Evolutionary conservation across 2,113 vertebrate genomes (phyloP).

Genomic region (Erythrocercus mccallii): DNA sequence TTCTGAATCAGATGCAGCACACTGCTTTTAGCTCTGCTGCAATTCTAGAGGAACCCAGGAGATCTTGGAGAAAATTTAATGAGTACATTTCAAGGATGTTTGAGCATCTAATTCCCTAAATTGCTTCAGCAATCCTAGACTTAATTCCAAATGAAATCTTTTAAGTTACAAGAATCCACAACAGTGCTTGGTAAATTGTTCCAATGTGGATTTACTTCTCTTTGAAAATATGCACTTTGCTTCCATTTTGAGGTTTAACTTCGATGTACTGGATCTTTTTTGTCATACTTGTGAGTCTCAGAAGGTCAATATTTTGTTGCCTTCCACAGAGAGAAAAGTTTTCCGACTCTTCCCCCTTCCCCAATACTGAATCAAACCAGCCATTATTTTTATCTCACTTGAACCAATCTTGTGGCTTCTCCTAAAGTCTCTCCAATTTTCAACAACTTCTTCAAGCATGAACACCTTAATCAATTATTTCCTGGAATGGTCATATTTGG

Average conservation of each 20-base stretch:
- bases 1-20: background rate
- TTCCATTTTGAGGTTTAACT: background rate
- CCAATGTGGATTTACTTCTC: background rate
- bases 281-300: background rate
- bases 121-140: background rate
- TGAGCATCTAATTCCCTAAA: conserved; percentile 43
- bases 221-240: background rate
- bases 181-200: background rate
- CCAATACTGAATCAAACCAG: background rate
- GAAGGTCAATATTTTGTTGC: background rate
- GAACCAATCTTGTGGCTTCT: background rate
- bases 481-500: background rate
- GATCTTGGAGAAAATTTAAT: background rate
- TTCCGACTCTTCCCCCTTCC: rapidly evolving
- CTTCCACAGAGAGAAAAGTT: background rate
- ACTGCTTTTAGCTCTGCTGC: background rate
- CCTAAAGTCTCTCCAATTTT: background rate
- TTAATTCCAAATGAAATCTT: conserved; percentile 22
- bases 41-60: background rate
- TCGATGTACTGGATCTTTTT: background rate
- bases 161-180: background rate
- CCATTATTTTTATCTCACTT: background rate
- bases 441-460: background rate
- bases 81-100: conserved; percentile 29
- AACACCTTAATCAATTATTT: background rate